phyloP scores from a whole-genome alignment of 2,888 invertebrate genomes.

The Diarsia dahlii region DNA sequence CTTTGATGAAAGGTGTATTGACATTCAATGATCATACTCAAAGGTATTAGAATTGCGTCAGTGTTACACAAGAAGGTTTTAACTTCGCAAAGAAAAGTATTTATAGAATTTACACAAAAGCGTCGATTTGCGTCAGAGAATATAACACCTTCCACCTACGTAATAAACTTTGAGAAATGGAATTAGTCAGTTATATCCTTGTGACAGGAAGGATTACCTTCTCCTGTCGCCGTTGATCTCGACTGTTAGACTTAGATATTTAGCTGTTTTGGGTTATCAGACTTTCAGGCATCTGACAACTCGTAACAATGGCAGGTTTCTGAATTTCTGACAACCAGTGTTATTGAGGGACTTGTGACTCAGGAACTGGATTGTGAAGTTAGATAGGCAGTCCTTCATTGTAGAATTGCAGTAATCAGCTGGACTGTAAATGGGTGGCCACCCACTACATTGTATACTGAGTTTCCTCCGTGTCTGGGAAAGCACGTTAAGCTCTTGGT shows the following conservation, averaged over 20 bases:
- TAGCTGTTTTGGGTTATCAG: background rate
- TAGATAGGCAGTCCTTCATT: background rate
- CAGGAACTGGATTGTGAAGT: background rate
- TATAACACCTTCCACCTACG: background rate
- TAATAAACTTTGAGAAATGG: background rate
- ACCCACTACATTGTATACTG: no score
- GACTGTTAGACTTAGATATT: background rate
- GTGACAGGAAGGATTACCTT: background rate
- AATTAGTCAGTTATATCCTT: background rate
- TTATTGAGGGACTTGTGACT: background rate
- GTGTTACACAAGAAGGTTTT: slow-evolving; percentile 19
- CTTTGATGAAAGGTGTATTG: slow-evolving; percentile 38
- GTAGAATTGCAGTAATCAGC: background rate
- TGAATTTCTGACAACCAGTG: background rate
- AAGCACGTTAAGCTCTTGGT: no score
- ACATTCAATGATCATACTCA: slow-evolving; percentile 29
- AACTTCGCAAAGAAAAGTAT: background rate
- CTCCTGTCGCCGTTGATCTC: background rate
- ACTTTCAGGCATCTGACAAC: background rate
- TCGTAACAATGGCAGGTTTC: background rate
- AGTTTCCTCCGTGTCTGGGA: no score
- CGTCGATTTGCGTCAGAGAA: background rate
- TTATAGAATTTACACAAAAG: background rate
- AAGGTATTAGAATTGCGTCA: slow-evolving; percentile 16
- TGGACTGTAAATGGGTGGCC: no score